These are phyloP conservation scores for Glaucomys volans DNA, from an alignment of 2,113 vertebrate genomes.

Conservation along the genomic window DNA sequence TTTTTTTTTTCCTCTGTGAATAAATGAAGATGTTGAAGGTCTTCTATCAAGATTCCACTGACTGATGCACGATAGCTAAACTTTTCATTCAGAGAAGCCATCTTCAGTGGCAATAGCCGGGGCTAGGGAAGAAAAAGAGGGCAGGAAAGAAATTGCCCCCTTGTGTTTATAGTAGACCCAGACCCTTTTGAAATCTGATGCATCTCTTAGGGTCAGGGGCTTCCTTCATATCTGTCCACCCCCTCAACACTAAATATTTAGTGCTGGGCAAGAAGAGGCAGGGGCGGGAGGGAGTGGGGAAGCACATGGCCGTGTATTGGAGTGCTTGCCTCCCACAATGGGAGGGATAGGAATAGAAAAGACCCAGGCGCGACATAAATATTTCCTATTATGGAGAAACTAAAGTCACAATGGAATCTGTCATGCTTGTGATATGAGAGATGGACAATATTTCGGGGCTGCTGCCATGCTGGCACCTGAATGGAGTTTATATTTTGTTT, in stretches of 20 bases:
- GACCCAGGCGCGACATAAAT: conserved; percentile 85
- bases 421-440: conserved; percentile 89
- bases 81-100: conserved; percentile 68
- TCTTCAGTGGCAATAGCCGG: conserved; percentile 40
- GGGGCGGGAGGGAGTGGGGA: conserved; percentile 68
- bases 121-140: conserved; percentile 36
- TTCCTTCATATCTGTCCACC: conserved; percentile 56
- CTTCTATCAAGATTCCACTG: conserved; percentile 73
- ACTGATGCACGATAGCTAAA: conserved; percentile 71
- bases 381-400: conserved; percentile 91
- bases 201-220: conserved; percentile 32
- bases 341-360: conserved; percentile 84
- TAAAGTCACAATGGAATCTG: conserved; percentile 89
- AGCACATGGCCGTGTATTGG: conserved; percentile 74
- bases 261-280: conserved; percentile 55
- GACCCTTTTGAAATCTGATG: background rate
- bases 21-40: conserved; percentile 82
- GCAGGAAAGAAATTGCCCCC: conserved; percentile 48
- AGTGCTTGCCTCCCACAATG: conserved; percentile 79
- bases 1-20: background rate
- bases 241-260: conserved; percentile 74
- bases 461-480: conserved; percentile 86
- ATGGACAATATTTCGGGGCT: conserved; percentile 88
- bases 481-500: conserved; percentile 91
- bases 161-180: conserved; percentile 68